Evolutionary conservation across 2,888 invertebrate species (phyloP), one percentile per base, ranked within the genome.

Genomic region (Candidula unifasciata): DNA sequence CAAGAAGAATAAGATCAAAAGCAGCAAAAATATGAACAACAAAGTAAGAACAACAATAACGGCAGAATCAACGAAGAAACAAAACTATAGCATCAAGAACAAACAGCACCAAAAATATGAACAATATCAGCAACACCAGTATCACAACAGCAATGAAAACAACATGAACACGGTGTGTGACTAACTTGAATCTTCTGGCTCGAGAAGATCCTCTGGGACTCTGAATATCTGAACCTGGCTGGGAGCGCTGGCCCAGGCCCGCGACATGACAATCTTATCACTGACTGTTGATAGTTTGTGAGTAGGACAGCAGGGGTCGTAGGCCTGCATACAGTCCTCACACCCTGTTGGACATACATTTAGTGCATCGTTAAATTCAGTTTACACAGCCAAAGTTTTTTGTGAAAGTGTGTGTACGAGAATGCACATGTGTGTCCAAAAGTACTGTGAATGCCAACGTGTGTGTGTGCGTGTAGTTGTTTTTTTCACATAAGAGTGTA

Each of bases 171-270:
- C 21, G 10, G n/a, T 60, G 60, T 52, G 71, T 24, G 18, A 74
- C 66, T 64, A 44, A 84, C 78, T 30, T 10, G 66, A 66, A 35
- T 84, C 74, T 77, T 82, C 84, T 1, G 44, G 57, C 13, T 52
- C 76, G 6, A 77, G 44, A 66, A 82, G 82, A n/a, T 87, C 89
- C 82, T 85, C 88, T 21, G 44, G 83, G 85, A 93, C 87, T 79
- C 92, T 87, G 85, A 91, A 92, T 71, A 93, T 93, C 89, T 92
- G 91, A n/a, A 93, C 88, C 66, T 89, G 86, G 13, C 88, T 85
- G 0, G 97, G 97, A 80, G 97, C 94, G 87, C 96, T 96, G n/a
- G 97, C 96, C 91, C 96, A 95, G 2, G 97, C 97, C 85, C 97
- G 95, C 5, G 96, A 96, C 83, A 95, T 95, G 79, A 96, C 96